A percentile compares a stretch with the other conserved stretches of the same genome.
Evolutionary conservation across 2,888 invertebrate species (phyloP).

Genomic region (Oxystoma pomonae): DNA sequence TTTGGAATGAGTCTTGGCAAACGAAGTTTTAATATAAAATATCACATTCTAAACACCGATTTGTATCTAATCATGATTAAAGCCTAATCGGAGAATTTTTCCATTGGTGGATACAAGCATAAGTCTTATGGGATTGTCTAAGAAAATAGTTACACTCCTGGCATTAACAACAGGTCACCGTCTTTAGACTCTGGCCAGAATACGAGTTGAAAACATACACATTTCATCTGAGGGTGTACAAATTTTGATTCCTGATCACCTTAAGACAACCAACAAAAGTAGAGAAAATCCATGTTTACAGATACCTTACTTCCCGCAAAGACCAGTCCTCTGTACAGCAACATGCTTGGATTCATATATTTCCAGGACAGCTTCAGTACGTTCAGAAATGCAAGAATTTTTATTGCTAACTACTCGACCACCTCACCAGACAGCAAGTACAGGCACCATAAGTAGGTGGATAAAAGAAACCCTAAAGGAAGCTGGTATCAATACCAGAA

Average conservation of each 20-base stretch:
- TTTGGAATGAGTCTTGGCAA: too few relatives aligned
- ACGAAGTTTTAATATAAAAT: too few relatives aligned
- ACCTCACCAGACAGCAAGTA: constrained; percentile 19
- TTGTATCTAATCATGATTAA: too few relatives aligned
- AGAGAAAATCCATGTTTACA: neutral
- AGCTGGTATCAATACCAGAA: constrained; percentile 24
- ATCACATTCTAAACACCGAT: too few relatives aligned
- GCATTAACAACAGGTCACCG: neutral
- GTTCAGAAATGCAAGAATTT: neutral
- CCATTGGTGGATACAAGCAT: too few relatives aligned
- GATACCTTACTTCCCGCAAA: neutral
- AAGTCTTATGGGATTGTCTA: neutral
- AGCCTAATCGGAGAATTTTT: too few relatives aligned
- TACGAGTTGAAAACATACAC: neutral
- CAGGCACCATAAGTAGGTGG: constrained; percentile 19
- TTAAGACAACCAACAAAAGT: neutral
- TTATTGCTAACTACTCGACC: constrained; percentile 10
- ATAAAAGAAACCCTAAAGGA: constrained; percentile 22
- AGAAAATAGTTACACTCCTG: neutral
- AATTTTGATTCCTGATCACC: neutral
- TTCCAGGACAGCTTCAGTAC: neutral
- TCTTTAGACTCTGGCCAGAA: neutral
- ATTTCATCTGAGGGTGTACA: neutral
- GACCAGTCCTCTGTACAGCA: neutral
- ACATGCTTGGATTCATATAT: neutral